Conservation (phyloP, 1,140 invertebrate species). For the Dolichoris vasculosae region DNA sequence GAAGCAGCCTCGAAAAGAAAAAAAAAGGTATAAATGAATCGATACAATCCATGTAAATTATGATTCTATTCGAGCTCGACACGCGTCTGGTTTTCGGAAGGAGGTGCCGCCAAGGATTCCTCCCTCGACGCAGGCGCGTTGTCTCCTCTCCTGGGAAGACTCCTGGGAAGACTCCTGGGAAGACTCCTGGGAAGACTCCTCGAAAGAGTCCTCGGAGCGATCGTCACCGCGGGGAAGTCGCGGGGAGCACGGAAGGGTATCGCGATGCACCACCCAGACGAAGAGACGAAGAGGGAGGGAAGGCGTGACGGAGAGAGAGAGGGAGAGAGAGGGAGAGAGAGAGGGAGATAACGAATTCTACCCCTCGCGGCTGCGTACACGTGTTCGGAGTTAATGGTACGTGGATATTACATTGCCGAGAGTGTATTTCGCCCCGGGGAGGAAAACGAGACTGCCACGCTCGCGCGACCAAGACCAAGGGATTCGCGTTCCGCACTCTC, state of each 20-base stretch:
- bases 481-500: not conserved
- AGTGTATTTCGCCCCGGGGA: constrained; percentile 20
- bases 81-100: not conserved
- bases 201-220: too few species aligned
- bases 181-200: too few species aligned
- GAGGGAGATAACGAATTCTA: not conserved
- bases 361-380: constrained; percentile 48
- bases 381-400: constrained; percentile 57
- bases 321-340: not conserved
- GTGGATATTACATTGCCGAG: constrained; percentile 55
- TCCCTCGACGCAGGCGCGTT: too few species aligned
- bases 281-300: not conserved
- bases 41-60: not conserved
- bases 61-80: not conserved
- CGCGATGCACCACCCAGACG: too few species aligned
- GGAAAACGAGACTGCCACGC: constrained; percentile 16
- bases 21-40: not conserved
- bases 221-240: too few species aligned
- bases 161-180: too few species aligned
- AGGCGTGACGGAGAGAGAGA: not conserved
- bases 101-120: not conserved
- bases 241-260: too few species aligned
- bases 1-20: too few species aligned
- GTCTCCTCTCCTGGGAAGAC: too few species aligned
- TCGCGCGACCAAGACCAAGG: constrained; percentile 1